Evolutionary conservation across 2,888 invertebrate genomes (phyloP), one percentile per base, ranked within the genome.

Genomic region (Eudemis profundana): DNA sequence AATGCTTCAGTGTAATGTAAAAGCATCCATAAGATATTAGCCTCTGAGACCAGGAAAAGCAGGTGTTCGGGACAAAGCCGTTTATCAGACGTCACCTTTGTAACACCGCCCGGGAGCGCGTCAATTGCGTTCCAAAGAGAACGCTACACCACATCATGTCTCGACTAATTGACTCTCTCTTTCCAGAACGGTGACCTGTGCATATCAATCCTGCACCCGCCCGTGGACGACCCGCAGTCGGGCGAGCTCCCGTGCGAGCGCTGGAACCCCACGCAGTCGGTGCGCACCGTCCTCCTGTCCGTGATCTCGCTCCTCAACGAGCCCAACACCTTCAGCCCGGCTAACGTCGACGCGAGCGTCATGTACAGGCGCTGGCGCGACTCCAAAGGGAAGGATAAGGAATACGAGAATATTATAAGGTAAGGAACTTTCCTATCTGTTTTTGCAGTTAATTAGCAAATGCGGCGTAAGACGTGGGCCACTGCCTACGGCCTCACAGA

Each of bases 261-360:
- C 88, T 99, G 99, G 99, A 99, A 99, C 94, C 99, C 99, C 61
- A 99, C 99, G 73, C 99, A 99, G 93, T 99, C 98, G 82, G 99
- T 99, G 82, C 97, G 99, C 86, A 99, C 99, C 57, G 98, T 99
- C 79, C 94, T 99, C 72, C 94, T 99, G 69, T 99, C 99, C 69
- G 99, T 99, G 76, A 99, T 99, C 83, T 99, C 99, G 14, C 94
- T 99, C 72, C 94, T 99, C 81, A 99, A 99, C 93, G 99, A 99
- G 93, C 99, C 99, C 71, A 99, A 99, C 93, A 99, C 99, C 72
- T 99, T 96, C 92, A 99, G 99, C 79, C 99, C 99, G 50, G 99
- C 99, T 74, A 99, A 99, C 87, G 99, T 99, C 23, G 99, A 99
- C 93, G 99, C 99, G 44, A 99, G 99, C 63, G 99, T 99, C 66